phyloP scores from a whole-genome alignment of 2,888 invertebrate genomes.

The Drosophila bunnanda region DNA sequence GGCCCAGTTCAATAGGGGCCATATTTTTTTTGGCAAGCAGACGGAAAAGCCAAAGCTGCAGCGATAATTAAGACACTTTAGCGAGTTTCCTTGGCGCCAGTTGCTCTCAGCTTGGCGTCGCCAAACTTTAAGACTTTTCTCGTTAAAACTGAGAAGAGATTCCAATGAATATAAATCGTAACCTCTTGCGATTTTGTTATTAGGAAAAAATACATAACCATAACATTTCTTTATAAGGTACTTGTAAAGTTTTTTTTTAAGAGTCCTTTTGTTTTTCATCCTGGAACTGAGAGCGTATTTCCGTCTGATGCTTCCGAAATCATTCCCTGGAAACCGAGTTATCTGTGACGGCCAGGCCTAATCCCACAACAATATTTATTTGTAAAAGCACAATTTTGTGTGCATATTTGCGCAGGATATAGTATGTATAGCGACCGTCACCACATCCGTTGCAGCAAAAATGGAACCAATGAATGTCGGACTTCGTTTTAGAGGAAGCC shows the following conservation, averaged over 20 bases:
- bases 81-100: constrained; percentile 50
- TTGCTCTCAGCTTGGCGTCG: constrained; percentile 32
- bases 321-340: constrained; percentile 14
- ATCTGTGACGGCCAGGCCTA: constrained; percentile 25
- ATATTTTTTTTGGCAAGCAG: constrained; percentile 30
- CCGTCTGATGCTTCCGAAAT: constrained; percentile 7
- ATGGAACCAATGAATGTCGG: constrained; percentile 27
- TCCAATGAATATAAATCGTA: constrained; percentile 1
- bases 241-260: neutral
- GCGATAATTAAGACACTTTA: constrained; percentile 56
- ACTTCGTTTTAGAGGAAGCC: constrained; percentile 15
- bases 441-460: constrained; percentile 59
- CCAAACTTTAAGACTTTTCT: constrained; percentile 26
- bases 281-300: constrained; percentile 12
- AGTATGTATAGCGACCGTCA: constrained; percentile 33
- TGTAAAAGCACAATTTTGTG: constrained; percentile 52
- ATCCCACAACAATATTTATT: constrained; percentile 57
- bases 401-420: constrained; percentile 57
- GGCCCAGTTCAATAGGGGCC: constrained; percentile 18
- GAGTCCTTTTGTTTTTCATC: neutral
- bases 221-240: neutral
- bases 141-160: constrained; percentile 7
- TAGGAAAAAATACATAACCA: neutral
- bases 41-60: constrained; percentile 13
- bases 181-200: neutral